Conservation (phyloP, 1,140 invertebrate species). For the Acyrthosiphon pisum region DNA sequence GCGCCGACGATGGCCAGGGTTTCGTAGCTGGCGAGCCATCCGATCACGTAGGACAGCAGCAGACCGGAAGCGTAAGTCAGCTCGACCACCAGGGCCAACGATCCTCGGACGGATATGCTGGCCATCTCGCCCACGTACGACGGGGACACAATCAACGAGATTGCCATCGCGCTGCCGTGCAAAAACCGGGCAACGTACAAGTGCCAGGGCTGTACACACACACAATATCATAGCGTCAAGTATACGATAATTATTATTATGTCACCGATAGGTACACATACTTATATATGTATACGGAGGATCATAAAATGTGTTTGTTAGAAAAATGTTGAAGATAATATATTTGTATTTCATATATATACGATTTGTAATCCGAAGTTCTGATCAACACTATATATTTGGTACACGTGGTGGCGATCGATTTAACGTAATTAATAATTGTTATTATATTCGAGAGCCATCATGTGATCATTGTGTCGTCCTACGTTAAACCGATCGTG, state of each 20-base stretch:
- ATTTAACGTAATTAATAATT: neutral
- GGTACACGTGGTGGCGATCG: neutral
- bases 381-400: neutral
- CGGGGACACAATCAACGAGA: constrained; percentile 78
- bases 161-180: constrained; percentile 74
- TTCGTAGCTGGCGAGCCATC: constrained; percentile 75
- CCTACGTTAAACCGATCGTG: neutral
- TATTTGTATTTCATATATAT: too few species aligned
- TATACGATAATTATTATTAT: neutral
- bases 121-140: constrained; percentile 88
- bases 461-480: too few species aligned
- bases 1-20: constrained; percentile 72
- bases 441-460: neutral
- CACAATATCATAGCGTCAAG: neutral
- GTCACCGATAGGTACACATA: neutral
- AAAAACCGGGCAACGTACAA: constrained; percentile 63
- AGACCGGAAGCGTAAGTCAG: constrained; percentile 81
- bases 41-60: constrained; percentile 77
- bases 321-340: neutral
- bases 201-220: constrained; percentile 64
- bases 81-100: constrained; percentile 78
- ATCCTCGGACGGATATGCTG: constrained; percentile 60
- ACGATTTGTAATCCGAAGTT: neutral
- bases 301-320: neutral
- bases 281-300: neutral